A percentile compares a stretch with the other conserved stretches of the same genome.
These are phyloP conservation scores for Dolichotis patagonum DNA, from an alignment of 2,113 vertebrate genomes.

Conservation along the genomic window DNA sequence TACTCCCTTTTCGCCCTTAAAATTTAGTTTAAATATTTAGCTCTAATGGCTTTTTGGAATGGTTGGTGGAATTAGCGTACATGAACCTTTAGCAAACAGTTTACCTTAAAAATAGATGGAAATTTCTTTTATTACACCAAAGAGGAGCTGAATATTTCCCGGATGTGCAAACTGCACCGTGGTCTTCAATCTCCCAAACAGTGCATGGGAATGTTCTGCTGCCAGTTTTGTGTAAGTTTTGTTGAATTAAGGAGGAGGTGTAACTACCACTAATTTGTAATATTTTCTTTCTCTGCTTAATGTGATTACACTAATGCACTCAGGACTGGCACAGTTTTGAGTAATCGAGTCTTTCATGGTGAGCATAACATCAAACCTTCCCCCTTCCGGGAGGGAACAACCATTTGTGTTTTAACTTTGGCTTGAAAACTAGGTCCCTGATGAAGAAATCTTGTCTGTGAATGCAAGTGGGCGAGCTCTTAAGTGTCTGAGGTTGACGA, in stretches of 20 bases:
- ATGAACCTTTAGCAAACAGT: slow-evolving; percentile 83
- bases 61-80: slow-evolving; percentile 82
- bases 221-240: neutral
- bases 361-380: neutral
- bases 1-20: slow-evolving; percentile 86
- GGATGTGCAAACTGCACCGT: neutral
- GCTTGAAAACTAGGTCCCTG: neutral
- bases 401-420: neutral
- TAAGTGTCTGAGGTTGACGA: neutral
- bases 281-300: slow-evolving; percentile 9
- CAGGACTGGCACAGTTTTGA: neutral
- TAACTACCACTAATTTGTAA: neutral
- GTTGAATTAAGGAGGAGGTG: neutral
- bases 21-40: slow-evolving; percentile 88
- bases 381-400: neutral
- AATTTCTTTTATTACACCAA: slow-evolving; percentile 55
- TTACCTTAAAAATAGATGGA: slow-evolving; percentile 80
- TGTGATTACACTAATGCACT: neutral
- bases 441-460: neutral
- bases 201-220: neutral
- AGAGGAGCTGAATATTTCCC: slow-evolving; percentile 46
- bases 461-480: neutral
- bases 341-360: neutral
- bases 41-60: slow-evolving; percentile 84
- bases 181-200: neutral